These are phyloP conservation scores for Agriopis leucophaearia DNA, from an alignment of 2,888 invertebrate species.

Conservation along the genomic window DNA sequence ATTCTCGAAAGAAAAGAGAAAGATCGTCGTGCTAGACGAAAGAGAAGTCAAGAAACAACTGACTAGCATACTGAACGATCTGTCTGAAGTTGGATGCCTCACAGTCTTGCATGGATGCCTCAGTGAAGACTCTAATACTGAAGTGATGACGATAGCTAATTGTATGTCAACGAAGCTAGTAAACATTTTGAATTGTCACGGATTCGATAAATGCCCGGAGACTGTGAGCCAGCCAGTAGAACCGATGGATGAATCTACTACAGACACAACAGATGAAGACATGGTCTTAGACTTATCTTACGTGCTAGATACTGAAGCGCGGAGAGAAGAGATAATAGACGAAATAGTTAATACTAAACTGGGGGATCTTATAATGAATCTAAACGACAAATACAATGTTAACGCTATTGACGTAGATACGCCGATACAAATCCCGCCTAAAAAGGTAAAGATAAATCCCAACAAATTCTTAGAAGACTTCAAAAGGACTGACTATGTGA, in stretches of 20 bases:
- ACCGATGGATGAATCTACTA: slow-evolving; percentile 19
- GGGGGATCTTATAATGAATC: slow-evolving; percentile 81
- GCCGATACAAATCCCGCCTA: slow-evolving; percentile 15
- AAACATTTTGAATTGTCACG: slow-evolving; percentile 79
- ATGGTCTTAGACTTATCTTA: slow-evolving; percentile 30
- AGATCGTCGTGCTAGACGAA: slow-evolving; percentile 89
- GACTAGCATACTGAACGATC: slow-evolving; percentile 86
- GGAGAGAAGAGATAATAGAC: slow-evolving; percentile 76
- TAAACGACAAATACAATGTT: slow-evolving; percentile 72
- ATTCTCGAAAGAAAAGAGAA: slow-evolving; percentile 90
- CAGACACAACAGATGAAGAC: slow-evolving; percentile 18
- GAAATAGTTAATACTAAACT: slow-evolving; percentile 85
- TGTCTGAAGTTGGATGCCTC: slow-evolving; percentile 89
- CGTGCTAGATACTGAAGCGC: slow-evolving; percentile 25
- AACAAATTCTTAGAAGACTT: slow-evolving; percentile 58
- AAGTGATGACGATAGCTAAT: slow-evolving; percentile 87
- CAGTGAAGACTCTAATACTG: slow-evolving; percentile 87
- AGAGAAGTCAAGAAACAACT: slow-evolving; percentile 87
- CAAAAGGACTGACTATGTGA: slow-evolving; percentile 78
- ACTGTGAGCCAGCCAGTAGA: slow-evolving; percentile 3
- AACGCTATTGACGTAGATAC: slow-evolving; percentile 38
- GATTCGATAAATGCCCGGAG: slow-evolving; percentile 56
- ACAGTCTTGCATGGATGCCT: slow-evolving; percentile 88
- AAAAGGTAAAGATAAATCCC: slow-evolving; percentile 46
- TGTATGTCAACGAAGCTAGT: slow-evolving; percentile 79